Percentiles rank a stretch among this genome's conserved stretches.
These are phyloP conservation scores for Trematomus loennbergii DNA, from an alignment of 2,113 vertebrate species.

Conservation along the genomic window DNA sequence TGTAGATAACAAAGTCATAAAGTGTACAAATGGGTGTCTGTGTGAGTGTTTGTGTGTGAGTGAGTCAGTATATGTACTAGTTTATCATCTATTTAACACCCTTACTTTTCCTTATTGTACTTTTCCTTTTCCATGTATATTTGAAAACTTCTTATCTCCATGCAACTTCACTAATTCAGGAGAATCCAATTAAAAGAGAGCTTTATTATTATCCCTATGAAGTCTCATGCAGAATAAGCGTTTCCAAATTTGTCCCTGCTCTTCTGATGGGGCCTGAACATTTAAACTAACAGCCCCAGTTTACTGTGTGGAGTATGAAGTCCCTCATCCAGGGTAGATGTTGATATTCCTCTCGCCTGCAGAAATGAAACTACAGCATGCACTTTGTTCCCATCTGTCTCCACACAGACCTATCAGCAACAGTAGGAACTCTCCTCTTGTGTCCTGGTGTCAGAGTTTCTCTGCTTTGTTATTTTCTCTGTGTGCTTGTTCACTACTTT, in stretches of 20 bases:
- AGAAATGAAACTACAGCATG: constrained; percentile 56
- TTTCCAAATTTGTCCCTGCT: constrained; percentile 30
- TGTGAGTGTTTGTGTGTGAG: too few relatives aligned
- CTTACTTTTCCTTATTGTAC: not conserved
- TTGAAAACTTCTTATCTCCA: not conserved
- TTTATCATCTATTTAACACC: not conserved
- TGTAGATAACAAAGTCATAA: not conserved
- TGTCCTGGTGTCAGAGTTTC: constrained; percentile 24
- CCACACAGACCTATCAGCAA: constrained; percentile 26
- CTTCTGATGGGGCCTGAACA: constrained; percentile 45
- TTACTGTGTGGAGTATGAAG: constrained; percentile 39
- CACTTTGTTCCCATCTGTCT: constrained; percentile 57
- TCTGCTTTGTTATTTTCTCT: not conserved
- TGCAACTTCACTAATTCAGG: not conserved
- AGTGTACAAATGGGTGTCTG: not conserved
- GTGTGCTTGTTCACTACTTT: not conserved
- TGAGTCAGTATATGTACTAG: not conserved
- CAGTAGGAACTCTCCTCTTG: constrained; percentile 10
- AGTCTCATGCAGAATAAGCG: constrained; percentile 14
- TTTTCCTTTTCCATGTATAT: not conserved
- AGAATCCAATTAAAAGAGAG: constrained; percentile 8
- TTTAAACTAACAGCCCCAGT: constrained; percentile 44
- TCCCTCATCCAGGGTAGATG: constrained; percentile 59
- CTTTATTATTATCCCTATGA: not conserved
- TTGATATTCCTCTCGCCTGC: constrained; percentile 53